Percentiles rank a stretch among this genome's conserved stretches.
phyloP scores from a whole-genome alignment of 2,797 vertebrate genomes.

The Rhinatrema bivittatum region DNA sequence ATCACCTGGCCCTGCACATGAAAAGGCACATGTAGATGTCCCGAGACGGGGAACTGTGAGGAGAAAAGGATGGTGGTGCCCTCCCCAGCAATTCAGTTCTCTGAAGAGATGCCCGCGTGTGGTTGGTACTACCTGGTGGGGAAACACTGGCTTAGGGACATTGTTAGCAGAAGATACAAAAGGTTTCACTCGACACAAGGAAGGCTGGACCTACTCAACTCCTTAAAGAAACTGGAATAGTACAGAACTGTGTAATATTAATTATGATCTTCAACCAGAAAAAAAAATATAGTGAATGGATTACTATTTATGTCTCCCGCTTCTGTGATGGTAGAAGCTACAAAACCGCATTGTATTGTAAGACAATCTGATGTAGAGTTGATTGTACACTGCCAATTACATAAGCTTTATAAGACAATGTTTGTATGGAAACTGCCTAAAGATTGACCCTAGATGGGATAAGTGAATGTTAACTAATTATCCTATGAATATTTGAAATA shows the following conservation, averaged over 20 bases:
- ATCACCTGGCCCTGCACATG: slow-evolving; percentile 94
- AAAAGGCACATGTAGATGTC: slow-evolving; percentile 82
- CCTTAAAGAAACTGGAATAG: slow-evolving; percentile 5
- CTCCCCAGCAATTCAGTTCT: neutral
- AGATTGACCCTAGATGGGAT: slow-evolving; percentile 40
- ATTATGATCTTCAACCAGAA: slow-evolving; percentile 1
- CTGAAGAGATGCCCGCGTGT: slow-evolving; percentile 15
- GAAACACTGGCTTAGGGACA: no score
- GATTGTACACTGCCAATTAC: slow-evolving; percentile 13
- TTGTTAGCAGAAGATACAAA: neutral
- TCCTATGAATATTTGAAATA: slow-evolving; percentile 22
- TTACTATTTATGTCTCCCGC: no score
- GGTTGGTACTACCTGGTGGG: slow-evolving; percentile 58
- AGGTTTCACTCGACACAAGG: slow-evolving; percentile 13
- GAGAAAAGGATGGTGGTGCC: no score
- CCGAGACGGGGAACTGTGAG: slow-evolving; percentile 10
- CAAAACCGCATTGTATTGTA: no score
- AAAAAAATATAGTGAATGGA: no score
- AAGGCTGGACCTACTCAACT: slow-evolving; percentile 15
- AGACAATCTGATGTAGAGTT: no score
- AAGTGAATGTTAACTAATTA: slow-evolving; percentile 29
- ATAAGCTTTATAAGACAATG: slow-evolving; percentile 41
- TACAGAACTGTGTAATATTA: neutral
- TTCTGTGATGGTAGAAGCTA: no score
- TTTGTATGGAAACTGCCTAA: slow-evolving; percentile 55